These are phyloP conservation scores for Vulpes vulpes DNA, from an alignment of 2,113 vertebrate genomes.

Conservation along the genomic window DNA sequence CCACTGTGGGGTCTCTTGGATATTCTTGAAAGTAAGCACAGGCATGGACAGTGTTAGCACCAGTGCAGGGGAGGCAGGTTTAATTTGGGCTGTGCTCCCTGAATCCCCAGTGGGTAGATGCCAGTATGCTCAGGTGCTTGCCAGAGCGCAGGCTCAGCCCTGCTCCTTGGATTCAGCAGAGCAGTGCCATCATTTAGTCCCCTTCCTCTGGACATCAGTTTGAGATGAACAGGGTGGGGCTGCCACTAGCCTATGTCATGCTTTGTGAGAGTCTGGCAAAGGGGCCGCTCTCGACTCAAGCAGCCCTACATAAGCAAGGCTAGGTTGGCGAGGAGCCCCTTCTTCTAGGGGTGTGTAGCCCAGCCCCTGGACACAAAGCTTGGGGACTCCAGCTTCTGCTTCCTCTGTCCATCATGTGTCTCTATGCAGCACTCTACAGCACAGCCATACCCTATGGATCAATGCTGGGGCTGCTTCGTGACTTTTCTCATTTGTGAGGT, in stretches of 20 bases:
- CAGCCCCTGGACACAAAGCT: neutral
- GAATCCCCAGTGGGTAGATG: fast-evolving
- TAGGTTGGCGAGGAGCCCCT: neutral
- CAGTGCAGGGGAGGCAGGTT: neutral
- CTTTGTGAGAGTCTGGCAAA: neutral
- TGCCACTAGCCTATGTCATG: neutral
- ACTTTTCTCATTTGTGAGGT: neutral
- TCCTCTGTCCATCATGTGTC: neutral
- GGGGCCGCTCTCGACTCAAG: neutral
- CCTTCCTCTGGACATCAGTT: neutral
- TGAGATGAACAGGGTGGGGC: neutral
- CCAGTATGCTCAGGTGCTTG: neutral
- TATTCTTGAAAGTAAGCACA: constrained; percentile 84
- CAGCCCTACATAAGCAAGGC: neutral
- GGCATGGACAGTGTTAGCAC: neutral
- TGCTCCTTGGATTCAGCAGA: neutral
- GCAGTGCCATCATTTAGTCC: neutral
- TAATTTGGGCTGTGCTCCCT: neutral
- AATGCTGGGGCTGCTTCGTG: neutral
- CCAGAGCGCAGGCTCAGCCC: neutral
- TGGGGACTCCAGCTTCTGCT: neutral
- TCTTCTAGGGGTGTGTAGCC: neutral
- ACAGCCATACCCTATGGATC: neutral
- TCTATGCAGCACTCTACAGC: neutral
- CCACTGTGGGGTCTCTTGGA: constrained; percentile 77